These are phyloP conservation scores for Haliclystus octoradiatus DNA, from an alignment of 30 jellyfish, hydroid and myxozoan species.

Conservation along the genomic window DNA sequence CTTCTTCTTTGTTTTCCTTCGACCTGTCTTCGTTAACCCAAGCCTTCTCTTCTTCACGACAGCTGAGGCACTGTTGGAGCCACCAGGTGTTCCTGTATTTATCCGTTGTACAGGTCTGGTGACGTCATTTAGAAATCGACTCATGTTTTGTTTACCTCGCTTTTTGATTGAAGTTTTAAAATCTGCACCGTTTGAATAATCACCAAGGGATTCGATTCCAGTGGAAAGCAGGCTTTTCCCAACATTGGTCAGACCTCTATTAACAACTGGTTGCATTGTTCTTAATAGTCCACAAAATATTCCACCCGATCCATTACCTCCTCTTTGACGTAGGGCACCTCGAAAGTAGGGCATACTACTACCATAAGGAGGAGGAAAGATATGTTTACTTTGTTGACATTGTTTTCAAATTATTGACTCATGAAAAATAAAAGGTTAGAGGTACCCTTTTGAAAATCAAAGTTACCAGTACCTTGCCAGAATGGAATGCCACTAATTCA, in stretches of 20 bases:
- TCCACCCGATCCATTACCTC: constrained; percentile 4
- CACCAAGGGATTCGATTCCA: constrained; percentile 4
- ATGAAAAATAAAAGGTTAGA: background rate
- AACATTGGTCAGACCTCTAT: constrained; percentile 4
- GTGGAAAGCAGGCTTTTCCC: constrained; percentile 21
- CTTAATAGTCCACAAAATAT: constrained; percentile 3
- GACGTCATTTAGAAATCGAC: background rate
- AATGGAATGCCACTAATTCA: constrained; percentile 15
- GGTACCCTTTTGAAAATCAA: constrained; percentile 11
- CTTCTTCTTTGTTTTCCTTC: too few relatives aligned
- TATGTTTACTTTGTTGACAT: too few relatives aligned
- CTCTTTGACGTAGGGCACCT: background rate
- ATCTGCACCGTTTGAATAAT: background rate
- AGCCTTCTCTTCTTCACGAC: too few relatives aligned
- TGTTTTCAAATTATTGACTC: too few relatives aligned
- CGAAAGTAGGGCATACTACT: background rate
- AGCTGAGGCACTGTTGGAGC: too few relatives aligned
- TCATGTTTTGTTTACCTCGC: background rate
- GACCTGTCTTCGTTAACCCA: too few relatives aligned
- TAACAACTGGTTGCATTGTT: background rate
- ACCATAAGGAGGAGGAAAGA: too few relatives aligned
- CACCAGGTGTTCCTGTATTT: too few relatives aligned
- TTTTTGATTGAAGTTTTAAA: constrained; percentile 1
- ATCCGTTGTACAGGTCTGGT: too few relatives aligned
- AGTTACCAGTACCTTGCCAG: constrained; percentile 8